Conservation (phyloP, 2,888 invertebrate genomes). For the Sepioteuthis lessoniana region DNA sequence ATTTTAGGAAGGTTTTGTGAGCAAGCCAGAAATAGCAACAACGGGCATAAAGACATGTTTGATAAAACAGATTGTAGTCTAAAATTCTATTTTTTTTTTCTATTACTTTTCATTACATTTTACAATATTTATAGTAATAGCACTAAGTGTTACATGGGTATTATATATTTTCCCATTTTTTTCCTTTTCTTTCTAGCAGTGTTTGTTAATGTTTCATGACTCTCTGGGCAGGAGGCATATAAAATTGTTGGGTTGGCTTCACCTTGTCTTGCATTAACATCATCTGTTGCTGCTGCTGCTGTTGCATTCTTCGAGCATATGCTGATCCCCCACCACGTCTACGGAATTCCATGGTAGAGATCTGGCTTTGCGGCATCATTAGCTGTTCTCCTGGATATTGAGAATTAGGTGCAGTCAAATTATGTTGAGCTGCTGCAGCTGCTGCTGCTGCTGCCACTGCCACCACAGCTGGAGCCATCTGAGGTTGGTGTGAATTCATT, state of each 20-base stretch:
- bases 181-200: neutral
- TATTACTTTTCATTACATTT: neutral
- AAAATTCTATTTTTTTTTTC: neutral
- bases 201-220: constrained; percentile 48
- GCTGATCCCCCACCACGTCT: constrained; percentile 56
- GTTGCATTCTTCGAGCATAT: constrained; percentile 80
- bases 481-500: constrained; percentile 49
- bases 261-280: constrained; percentile 50
- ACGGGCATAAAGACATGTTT: neutral
- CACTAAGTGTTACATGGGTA: neutral
- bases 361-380: constrained; percentile 52
- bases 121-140: neutral
- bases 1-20: neutral
- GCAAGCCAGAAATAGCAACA: neutral
- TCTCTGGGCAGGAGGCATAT: constrained; percentile 60
- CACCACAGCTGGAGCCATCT: constrained; percentile 53
- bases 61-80: neutral
- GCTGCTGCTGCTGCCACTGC: constrained; percentile 52
- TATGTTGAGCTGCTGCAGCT: constrained; percentile 54
- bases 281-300: constrained; percentile 51
- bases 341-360: constrained; percentile 65
- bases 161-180: neutral
- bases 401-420: constrained; percentile 51
- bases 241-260: constrained; percentile 60
- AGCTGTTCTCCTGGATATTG: constrained; percentile 51